Conservation (phyloP, 2,797 vertebrate genomes). For the Xenentodon cancila region DNA sequence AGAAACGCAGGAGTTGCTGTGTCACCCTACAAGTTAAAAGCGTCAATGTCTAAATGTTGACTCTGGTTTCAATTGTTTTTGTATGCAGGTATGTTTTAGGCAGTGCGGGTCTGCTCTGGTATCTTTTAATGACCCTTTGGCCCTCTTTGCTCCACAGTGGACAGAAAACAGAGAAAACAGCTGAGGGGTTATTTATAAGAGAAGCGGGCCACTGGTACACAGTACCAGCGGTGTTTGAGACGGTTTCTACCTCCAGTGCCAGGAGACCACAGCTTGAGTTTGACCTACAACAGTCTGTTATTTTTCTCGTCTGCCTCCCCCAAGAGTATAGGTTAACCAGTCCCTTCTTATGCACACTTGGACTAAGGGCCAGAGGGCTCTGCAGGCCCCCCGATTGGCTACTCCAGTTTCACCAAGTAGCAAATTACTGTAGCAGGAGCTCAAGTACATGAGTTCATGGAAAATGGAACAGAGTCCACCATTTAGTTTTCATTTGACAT, state of each 20-base stretch:
- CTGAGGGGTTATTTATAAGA: conserved; percentile 63
- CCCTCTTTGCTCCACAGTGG: conserved; percentile 21
- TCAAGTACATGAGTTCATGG: conserved; percentile 85
- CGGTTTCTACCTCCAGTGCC: conserved; percentile 32
- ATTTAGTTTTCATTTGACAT: conserved; percentile 81
- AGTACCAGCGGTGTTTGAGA: conserved; percentile 24
- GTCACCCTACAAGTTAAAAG: conserved; percentile 39
- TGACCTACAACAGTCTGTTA: conserved; percentile 49
- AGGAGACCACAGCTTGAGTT: conserved; percentile 37
- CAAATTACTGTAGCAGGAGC: conserved; percentile 42
- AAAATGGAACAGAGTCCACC: conserved; percentile 83
- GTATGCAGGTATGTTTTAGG: conserved; percentile 8
- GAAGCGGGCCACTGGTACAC: conserved; percentile 37
- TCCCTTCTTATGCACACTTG: conserved; percentile 39
- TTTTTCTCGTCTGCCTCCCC: conserved; percentile 21
- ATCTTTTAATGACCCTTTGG: conserved; percentile 54
- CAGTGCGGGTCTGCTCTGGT: conserved; percentile 17
- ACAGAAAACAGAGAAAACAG: conserved; percentile 10
- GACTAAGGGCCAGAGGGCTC: conserved; percentile 29
- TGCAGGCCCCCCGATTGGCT: conserved; percentile 41
- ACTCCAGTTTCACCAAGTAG: conserved; percentile 56
- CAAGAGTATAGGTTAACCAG: conserved; percentile 55
- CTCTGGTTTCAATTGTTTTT: conserved; percentile 16
- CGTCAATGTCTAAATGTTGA: conserved; percentile 1
- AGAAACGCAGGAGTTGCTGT: conserved; percentile 37